phyloP scores from a whole-genome alignment of 2,888 invertebrate species.

The Mellilla xanthometata region DNA sequence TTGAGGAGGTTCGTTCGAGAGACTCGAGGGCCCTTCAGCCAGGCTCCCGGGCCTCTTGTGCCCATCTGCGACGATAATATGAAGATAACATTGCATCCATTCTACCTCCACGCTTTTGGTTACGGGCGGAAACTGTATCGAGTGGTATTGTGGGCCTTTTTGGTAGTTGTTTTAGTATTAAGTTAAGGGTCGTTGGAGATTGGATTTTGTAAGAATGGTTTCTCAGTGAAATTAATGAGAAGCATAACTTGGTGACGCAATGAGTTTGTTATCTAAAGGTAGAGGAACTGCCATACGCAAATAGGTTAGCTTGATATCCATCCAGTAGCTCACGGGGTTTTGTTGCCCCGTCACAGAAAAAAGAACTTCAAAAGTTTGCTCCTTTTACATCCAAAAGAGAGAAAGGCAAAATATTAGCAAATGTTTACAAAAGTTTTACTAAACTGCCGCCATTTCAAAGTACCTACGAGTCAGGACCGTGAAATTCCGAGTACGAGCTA shows the following conservation, averaged over 20 bases:
- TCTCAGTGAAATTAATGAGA: neutral
- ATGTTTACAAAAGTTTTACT: too few relatives aligned
- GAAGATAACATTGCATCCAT: conserved; percentile 38
- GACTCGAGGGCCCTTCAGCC: conserved; percentile 39
- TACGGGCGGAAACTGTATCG: conserved; percentile 10
- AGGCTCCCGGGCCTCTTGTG: conserved; percentile 37
- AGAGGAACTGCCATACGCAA: too few relatives aligned
- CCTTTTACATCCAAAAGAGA: too few relatives aligned
- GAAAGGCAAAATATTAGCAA: too few relatives aligned
- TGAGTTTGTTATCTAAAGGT: too few relatives aligned
- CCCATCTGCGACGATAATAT: conserved; percentile 24
- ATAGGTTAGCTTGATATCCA: too few relatives aligned
- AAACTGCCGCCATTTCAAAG: too few relatives aligned
- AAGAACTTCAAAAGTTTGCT: too few relatives aligned
- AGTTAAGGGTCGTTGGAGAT: neutral
- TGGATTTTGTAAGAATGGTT: neutral
- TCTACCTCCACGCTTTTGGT: conserved; percentile 10
- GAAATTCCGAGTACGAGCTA: neutral
- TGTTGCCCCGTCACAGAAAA: too few relatives aligned
- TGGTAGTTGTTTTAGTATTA: conserved; percentile 1
- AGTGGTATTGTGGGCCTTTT: neutral
- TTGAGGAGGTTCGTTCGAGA: conserved; percentile 18
- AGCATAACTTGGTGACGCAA: too few relatives aligned
- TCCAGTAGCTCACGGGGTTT: too few relatives aligned
- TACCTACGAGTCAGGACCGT: too few relatives aligned